Conservation (phyloP, 2,888 invertebrate genomes). For the Pristionchus mayeri region DNA sequence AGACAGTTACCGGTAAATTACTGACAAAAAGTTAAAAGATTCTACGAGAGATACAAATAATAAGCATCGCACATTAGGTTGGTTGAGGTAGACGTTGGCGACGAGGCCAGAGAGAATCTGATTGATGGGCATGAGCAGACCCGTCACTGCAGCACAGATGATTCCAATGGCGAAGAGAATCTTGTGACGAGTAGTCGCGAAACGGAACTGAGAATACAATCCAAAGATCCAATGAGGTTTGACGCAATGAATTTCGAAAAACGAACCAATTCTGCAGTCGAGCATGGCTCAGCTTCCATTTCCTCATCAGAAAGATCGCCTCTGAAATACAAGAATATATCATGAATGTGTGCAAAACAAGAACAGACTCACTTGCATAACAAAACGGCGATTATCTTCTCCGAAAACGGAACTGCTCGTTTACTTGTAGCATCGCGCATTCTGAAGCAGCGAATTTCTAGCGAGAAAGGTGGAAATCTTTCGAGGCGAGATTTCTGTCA, state of each 20-base stretch:
- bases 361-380: slow-evolving; percentile 6
- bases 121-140: slow-evolving; percentile 26
- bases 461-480: background rate
- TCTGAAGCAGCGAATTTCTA: background rate
- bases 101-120: background rate
- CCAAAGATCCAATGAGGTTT: too few species aligned
- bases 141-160: background rate
- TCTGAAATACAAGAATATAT: background rate
- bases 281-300: background rate
- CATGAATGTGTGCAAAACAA: background rate
- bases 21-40: too few species aligned
- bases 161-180: background rate
- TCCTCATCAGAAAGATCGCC: slow-evolving; percentile 23
- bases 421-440: slow-evolving; percentile 7
- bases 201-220: slow-evolving; percentile 28
- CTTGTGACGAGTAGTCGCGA: slow-evolving; percentile 1
- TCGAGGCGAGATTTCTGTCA: background rate
- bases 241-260: background rate
- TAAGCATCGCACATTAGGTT: background rate
- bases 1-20: too few species aligned
- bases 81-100: slow-evolving; percentile 22
- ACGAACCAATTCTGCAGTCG: slow-evolving; percentile 15
- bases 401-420: background rate
- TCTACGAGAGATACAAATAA: too few species aligned
- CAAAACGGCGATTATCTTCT: slow-evolving; percentile 12